phyloP scores from a whole-genome alignment of 2,113 vertebrate species.

The Scortum barcoo region DNA sequence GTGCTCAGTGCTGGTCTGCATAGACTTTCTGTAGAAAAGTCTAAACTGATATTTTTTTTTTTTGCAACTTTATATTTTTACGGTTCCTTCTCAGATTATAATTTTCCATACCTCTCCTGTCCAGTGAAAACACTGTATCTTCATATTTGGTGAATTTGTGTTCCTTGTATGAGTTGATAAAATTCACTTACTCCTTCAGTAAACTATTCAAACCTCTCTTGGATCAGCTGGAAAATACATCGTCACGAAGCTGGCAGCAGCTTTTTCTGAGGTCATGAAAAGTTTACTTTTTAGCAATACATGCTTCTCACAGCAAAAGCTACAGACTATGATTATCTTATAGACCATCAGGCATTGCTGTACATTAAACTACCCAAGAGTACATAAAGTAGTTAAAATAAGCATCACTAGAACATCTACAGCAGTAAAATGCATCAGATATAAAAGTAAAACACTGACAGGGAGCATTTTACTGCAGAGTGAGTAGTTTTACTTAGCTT shows the following conservation, averaged over 20 bases:
- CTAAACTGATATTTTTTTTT: neutral
- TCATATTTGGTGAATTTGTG: neutral
- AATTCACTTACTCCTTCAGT: neutral
- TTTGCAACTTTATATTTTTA: neutral
- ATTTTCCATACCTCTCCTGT: neutral
- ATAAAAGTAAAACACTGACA: no score
- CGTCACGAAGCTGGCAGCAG: no score
- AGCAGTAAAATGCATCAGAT: neutral
- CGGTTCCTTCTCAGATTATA: neutral
- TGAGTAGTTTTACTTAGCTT: neutral
- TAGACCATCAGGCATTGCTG: neutral
- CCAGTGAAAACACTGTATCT: neutral
- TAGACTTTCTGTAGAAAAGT: neutral
- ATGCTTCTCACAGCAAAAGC: no score
- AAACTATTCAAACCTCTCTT: neutral
- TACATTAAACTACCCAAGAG: neutral
- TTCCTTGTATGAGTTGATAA: neutral
- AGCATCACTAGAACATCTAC: neutral
- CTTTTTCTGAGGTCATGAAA: neutral
- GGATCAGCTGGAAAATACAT: neutral
- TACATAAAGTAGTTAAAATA: neutral
- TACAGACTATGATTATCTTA: neutral
- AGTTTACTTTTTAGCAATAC: neutral
- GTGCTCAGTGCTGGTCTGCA: neutral
- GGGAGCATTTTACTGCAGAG: neutral